Percentiles rank a stretch among this genome's conserved stretches.
phyloP scores from a whole-genome alignment of 2,797 vertebrate genomes.

The Etheostoma nigrum region DNA sequence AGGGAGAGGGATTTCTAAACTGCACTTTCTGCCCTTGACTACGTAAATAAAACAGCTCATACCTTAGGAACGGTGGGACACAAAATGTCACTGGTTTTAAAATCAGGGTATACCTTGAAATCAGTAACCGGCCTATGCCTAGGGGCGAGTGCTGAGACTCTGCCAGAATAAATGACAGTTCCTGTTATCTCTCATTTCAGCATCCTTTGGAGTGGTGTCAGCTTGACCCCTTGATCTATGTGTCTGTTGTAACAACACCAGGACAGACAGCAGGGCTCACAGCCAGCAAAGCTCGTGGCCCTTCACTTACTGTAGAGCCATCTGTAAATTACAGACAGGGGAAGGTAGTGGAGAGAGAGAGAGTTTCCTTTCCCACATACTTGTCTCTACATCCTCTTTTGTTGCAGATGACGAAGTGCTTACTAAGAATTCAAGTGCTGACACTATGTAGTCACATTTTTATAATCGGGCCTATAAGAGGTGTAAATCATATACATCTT shows the following conservation, averaged over 20 bases:
- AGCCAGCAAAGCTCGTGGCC: constrained; percentile 2
- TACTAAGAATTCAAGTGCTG: constrained; percentile 17
- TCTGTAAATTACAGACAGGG: constrained; percentile 30
- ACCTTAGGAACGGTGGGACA: too few species aligned
- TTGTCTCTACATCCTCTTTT: constrained; percentile 44
- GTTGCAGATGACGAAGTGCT: constrained; percentile 35
- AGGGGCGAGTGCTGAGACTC: constrained; percentile 1
- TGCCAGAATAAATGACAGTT: constrained; percentile 19
- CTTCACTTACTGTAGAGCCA: constrained; percentile 3
- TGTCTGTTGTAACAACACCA: constrained; percentile 34
- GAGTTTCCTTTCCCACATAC: constrained; percentile 29
- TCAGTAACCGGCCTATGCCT: too few species aligned
- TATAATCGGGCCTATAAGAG: neutral
- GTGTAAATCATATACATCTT: neutral
- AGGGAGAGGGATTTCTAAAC: too few species aligned
- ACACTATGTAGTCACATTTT: constrained; percentile 20
- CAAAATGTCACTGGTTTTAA: too few species aligned
- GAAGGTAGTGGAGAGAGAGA: constrained; percentile 19
- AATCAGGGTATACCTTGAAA: too few species aligned
- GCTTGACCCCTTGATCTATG: constrained; percentile 31
- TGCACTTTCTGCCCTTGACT: too few species aligned
- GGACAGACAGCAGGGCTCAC: neutral
- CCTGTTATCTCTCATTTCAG: constrained; percentile 43
- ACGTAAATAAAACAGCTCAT: too few species aligned
- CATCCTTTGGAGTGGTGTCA: constrained; percentile 33